These are phyloP conservation scores for Dinocampus coccinellae DNA, from an alignment of 2,888 invertebrate species.

Conservation along the genomic window DNA sequence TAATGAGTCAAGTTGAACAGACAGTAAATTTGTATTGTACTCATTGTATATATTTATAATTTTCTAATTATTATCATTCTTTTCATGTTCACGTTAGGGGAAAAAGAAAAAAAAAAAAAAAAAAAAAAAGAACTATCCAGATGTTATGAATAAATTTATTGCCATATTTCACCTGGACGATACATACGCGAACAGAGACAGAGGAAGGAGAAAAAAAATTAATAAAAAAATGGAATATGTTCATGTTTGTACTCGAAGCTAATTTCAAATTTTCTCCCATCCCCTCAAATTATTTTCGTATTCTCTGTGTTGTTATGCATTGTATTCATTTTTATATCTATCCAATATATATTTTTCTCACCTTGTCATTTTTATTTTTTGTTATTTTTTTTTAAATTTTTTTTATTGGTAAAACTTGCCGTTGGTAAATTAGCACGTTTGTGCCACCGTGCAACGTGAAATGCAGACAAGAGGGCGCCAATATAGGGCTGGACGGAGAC, in stretches of 20 bases:
- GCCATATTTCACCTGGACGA: no score
- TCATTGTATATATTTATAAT: no score
- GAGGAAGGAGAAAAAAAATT: neutral
- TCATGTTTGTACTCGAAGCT: neutral
- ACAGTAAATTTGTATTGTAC: no score
- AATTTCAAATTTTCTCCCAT: slow-evolving; percentile 21
- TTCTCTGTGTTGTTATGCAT: neutral
- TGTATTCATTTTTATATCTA: neutral
- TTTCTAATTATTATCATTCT: no score
- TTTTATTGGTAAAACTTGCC: slow-evolving; percentile 30
- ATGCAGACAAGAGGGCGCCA: slow-evolving; percentile 23
- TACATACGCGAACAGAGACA: no score
- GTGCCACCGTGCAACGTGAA: slow-evolving; percentile 24
- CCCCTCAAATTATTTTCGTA: slow-evolving; percentile 19
- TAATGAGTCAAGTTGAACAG: no score
- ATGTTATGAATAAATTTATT: no score
- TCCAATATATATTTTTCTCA: neutral
- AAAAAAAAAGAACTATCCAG: no score
- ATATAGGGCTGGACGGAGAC: neutral
- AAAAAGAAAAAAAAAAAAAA: no score
- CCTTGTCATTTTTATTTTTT: neutral
- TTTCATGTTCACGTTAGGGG: no score
- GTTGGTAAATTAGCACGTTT: slow-evolving; percentile 30
- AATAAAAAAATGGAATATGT: neutral
- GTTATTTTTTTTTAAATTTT: neutral